A percentile compares a stretch with the other conserved stretches of the same genome.
These are phyloP conservation scores for Malurus alboscapulatus DNA, from an alignment of 2,113 vertebrate genomes.

Conservation along the genomic window DNA sequence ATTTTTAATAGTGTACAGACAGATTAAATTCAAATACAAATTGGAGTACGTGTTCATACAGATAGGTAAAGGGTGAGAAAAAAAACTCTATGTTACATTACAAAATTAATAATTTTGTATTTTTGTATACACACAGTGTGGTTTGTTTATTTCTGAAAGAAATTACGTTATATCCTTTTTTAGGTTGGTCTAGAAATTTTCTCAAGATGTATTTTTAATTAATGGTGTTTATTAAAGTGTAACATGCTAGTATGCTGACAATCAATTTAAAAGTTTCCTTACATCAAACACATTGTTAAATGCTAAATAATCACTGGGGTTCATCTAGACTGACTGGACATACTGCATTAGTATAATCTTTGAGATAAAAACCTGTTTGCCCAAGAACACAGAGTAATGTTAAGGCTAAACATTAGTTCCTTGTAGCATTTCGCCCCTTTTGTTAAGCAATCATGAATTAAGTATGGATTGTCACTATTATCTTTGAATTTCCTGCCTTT, in stretches of 20 bases:
- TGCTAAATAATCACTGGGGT: neutral
- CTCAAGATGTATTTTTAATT: neutral
- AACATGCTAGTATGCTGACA: neutral
- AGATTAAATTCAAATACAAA: neutral
- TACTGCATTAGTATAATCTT: neutral
- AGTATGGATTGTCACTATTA: neutral
- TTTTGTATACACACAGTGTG: neutral
- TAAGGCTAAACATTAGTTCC: neutral
- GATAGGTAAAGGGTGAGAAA: neutral
- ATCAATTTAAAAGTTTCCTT: neutral
- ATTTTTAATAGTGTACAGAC: neutral
- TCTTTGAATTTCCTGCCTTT: slow-evolving; percentile 36
- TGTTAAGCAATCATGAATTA: slow-evolving; percentile 33
- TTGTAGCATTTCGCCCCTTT: neutral
- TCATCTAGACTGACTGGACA: neutral
- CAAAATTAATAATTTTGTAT: neutral
- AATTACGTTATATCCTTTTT: neutral
- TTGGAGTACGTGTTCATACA: neutral
- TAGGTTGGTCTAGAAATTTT: neutral
- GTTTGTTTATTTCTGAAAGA: neutral
- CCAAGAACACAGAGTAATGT: neutral
- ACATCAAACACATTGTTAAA: neutral
- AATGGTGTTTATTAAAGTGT: neutral
- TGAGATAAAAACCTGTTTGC: neutral
- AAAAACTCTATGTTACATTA: neutral